These are phyloP conservation scores for Eupithecia abbreviata DNA, from an alignment of 2,888 invertebrate species.

Conservation along the genomic window DNA sequence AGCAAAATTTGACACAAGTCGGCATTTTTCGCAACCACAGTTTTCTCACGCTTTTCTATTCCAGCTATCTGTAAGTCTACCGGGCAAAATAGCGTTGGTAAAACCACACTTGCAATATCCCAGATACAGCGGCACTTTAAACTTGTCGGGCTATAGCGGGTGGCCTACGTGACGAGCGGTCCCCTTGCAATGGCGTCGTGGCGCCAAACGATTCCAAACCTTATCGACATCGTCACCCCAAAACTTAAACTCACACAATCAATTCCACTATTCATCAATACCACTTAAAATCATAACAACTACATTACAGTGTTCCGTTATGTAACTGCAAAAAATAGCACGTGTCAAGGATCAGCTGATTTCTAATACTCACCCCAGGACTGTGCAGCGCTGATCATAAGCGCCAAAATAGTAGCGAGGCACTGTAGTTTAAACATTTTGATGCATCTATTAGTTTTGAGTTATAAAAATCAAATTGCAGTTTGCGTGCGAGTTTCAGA, in stretches of 20 bases:
- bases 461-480: constrained; percentile 69
- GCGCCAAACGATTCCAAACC: constrained; percentile 80
- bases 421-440: constrained; percentile 75
- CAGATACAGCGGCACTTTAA: constrained; percentile 49
- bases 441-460: constrained; percentile 67
- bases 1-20: constrained; percentile 20
- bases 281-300: constrained; percentile 34
- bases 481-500: constrained; percentile 69
- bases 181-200: constrained; percentile 78
- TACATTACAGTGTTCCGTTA: constrained; percentile 54
- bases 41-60: constrained; percentile 58
- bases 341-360: constrained; percentile 78
- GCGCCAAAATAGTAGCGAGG: constrained; percentile 61
- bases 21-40: constrained; percentile 36
- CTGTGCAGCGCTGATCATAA: constrained; percentile 63
- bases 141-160: constrained; percentile 60
- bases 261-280: constrained; percentile 35
- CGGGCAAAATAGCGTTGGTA: constrained; percentile 46
- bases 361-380: constrained; percentile 72
- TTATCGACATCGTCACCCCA: constrained; percentile 65
- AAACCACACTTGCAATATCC: constrained; percentile 28
- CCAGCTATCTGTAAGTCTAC: constrained; percentile 60
- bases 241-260: constrained; percentile 36
- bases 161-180: constrained; percentile 83
- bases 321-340: constrained; percentile 72